Percentiles rank a stretch among this genome's conserved stretches.
These are phyloP conservation scores for Netelia melanura DNA, from an alignment of 2,888 invertebrate genomes.

Conservation along the genomic window DNA sequence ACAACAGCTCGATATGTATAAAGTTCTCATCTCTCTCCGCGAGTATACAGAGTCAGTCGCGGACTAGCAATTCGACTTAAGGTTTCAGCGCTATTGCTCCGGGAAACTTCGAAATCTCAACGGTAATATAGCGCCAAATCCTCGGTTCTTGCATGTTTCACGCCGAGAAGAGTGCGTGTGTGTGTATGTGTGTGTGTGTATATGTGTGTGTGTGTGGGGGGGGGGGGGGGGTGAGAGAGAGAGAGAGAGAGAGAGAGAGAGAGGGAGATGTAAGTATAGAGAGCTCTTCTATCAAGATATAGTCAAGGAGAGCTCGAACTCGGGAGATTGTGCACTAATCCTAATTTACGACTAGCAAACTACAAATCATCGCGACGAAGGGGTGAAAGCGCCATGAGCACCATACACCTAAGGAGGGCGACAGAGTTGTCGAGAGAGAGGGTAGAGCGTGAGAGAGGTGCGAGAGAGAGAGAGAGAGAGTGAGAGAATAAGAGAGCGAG, in stretches of 20 bases:
- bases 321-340: slow-evolving; percentile 75
- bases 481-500: slow-evolving; percentile 4
- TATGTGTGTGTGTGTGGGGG: too few relatives aligned
- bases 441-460: not conserved
- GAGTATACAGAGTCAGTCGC: slow-evolving; percentile 64
- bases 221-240: too few relatives aligned
- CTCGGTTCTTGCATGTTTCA: slow-evolving; percentile 42
- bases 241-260: too few relatives aligned
- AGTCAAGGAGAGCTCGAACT: slow-evolving; percentile 52
- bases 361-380: slow-evolving; percentile 75
- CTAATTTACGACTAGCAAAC: slow-evolving; percentile 75
- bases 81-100: slow-evolving; percentile 51
- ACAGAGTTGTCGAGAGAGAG: not conserved
- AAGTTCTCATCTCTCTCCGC: not conserved
- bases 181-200: too few relatives aligned
- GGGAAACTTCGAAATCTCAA: slow-evolving; percentile 74
- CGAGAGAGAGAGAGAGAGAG: slow-evolving; percentile 10
- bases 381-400: slow-evolving; percentile 11
- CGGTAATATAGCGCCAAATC: slow-evolving; percentile 39
- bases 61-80: slow-evolving; percentile 71
- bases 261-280: slow-evolving; percentile 14
- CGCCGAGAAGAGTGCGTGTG: slow-evolving; percentile 32
- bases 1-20: not conserved
- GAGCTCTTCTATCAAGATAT: slow-evolving; percentile 58
- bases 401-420: not conserved